Percentiles rank a stretch among this genome's conserved stretches.
phyloP scores from a whole-genome alignment of 1,140 invertebrate genomes.

The Panagrolaimus sp. region DNA sequence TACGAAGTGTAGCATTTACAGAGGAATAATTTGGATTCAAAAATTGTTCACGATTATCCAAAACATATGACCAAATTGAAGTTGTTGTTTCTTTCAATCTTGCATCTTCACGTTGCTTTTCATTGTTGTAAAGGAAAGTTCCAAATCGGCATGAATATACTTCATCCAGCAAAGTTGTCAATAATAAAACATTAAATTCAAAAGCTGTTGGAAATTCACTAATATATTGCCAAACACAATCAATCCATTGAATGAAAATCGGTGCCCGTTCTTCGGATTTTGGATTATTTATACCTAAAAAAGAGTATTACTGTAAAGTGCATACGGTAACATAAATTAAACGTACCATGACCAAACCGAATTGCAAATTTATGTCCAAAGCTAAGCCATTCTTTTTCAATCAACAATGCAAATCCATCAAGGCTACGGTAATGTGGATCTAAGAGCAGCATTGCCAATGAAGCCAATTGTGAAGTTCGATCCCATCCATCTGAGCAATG shows the following conservation, averaged over 20 bases:
- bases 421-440: conserved; percentile 90
- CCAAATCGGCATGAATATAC: conserved; percentile 95
- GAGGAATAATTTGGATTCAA: conserved; percentile 80
- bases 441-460: conserved; percentile 81
- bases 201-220: conserved; percentile 81
- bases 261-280: conserved; percentile 89
- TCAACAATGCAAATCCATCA: conserved; percentile 86
- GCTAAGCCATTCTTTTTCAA: conserved; percentile 98
- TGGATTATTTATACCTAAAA: conserved; percentile 71
- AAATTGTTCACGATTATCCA: conserved; percentile 71
- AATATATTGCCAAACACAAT: conserved; percentile 85
- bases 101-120: conserved; percentile 40
- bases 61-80: conserved; percentile 89
- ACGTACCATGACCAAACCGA: conserved; percentile 58
- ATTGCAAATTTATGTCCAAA: conserved; percentile 96
- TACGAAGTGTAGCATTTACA: conserved; percentile 76
- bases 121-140: conserved; percentile 87
- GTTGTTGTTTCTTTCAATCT: conserved; percentile 67
- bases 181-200: conserved; percentile 93
- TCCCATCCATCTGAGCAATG: conserved; percentile 99
- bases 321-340: conserved; percentile 69
- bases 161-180: conserved; percentile 91
- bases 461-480: conserved; percentile 83
- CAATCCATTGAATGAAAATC: conserved; percentile 95
- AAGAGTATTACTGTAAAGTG: too few relatives aligned